Conservation (phyloP, 2,888 invertebrate species). For the Scaptomyza parva region DNA sequence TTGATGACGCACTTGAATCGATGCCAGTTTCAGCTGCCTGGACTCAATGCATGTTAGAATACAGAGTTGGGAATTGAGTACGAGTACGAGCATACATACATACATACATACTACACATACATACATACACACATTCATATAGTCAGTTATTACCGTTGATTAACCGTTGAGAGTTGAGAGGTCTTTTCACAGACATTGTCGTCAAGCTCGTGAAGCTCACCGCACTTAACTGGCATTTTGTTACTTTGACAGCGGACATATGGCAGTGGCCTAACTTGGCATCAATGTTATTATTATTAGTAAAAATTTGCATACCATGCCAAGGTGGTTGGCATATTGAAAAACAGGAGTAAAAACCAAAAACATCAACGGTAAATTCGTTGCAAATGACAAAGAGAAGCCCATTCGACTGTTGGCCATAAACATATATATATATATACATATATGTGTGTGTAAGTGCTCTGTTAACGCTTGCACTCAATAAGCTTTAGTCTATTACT, state of each 20-base stretch:
- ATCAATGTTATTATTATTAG: constrained; percentile 36
- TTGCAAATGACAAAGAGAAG: constrained; percentile 55
- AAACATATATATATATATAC: constrained; percentile 52
- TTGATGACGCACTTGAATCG: constrained; percentile 77
- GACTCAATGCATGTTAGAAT: constrained; percentile 37
- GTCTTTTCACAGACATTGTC: constrained; percentile 57
- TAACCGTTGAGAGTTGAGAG: constrained; percentile 55
- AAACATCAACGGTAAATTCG: constrained; percentile 40
- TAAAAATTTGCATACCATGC: constrained; percentile 75
- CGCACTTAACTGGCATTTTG: constrained; percentile 74
- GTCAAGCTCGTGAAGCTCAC: constrained; percentile 34
- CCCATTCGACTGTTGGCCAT: constrained; percentile 56
- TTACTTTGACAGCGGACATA: constrained; percentile 68
- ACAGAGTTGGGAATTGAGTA: neutral
- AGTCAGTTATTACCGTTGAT: constrained; percentile 46
- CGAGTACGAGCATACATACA: neutral
- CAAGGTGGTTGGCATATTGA: constrained; percentile 49
- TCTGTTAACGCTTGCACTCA: constrained; percentile 16
- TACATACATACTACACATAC: neutral
- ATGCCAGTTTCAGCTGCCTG: constrained; percentile 42
- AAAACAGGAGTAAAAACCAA: constrained; percentile 3
- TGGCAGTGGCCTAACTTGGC: constrained; percentile 36
- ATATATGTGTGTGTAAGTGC: neutral
- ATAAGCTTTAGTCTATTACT: constrained; percentile 20
- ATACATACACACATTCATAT: constrained; percentile 24